Conservation (phyloP, 1,140 invertebrate species). For the Drosophila guanche region DNA sequence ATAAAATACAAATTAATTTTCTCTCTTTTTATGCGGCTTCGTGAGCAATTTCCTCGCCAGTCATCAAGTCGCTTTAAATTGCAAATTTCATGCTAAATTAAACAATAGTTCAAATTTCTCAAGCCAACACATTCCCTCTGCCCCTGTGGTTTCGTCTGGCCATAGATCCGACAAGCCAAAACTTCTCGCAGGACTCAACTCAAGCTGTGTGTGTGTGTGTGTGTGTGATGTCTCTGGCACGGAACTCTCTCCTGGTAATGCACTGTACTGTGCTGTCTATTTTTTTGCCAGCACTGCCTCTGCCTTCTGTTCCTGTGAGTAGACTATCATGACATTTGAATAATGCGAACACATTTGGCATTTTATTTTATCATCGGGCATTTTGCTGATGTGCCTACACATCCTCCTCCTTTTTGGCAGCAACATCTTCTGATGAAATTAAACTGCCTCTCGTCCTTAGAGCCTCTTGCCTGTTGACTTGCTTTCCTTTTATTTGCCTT, state of each 20-base stretch:
- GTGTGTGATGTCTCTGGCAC: constrained; percentile 9
- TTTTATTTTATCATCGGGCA: constrained; percentile 81
- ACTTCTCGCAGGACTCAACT: constrained; percentile 36
- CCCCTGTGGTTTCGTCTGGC: constrained; percentile 25
- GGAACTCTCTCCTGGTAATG: not conserved
- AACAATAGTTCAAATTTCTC: constrained; percentile 50
- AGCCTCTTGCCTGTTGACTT: constrained; percentile 31
- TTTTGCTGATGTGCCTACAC: constrained; percentile 69
- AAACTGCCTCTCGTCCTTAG: constrained; percentile 41
- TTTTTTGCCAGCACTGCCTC: too few species aligned
- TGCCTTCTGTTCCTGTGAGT: constrained; percentile 1
- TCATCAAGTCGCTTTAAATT: constrained; percentile 20
- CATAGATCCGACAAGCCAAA: constrained; percentile 35
- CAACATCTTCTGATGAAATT: constrained; percentile 66
- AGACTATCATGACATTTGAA: constrained; percentile 79
- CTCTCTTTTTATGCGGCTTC: not conserved
- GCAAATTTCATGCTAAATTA: constrained; percentile 51
- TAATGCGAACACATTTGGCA: constrained; percentile 78
- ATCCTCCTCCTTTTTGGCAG: constrained; percentile 13
- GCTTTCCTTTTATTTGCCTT: constrained; percentile 64
- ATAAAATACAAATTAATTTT: too few species aligned
- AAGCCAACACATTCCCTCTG: not conserved
- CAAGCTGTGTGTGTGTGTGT: not conserved
- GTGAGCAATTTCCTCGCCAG: constrained; percentile 3
- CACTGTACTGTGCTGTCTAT: constrained; percentile 11